Evolutionary conservation across 2,113 vertebrate genomes (phyloP), one percentile per base, ranked within the genome.

Genomic region (Glaucomys volans): DNA sequence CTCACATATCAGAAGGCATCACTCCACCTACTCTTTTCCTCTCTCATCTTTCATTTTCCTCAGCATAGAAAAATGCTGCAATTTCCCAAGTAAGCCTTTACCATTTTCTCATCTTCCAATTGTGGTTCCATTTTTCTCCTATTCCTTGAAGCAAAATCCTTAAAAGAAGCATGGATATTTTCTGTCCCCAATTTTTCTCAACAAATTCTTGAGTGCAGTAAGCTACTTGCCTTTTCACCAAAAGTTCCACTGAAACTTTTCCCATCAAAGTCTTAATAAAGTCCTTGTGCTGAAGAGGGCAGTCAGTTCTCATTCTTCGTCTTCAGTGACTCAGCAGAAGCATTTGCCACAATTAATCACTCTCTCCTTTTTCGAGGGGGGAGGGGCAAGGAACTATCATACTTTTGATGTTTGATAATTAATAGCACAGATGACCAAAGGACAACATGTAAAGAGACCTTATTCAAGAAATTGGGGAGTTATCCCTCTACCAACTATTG

Each of bases 401-500:
- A 17, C 24, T 17, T 87, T 44, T 2, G 59, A 17, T 35, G 8
- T n/a, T 85, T 71, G 57, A 59, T 59, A 90, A 69, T 11, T 47
- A 57, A 85, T 40, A 71, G 13, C 13, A 90, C 72, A 79, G 26
- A n/a, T 57, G 18, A 13, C 26, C n/a, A 40, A 16, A 8, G 11
- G 59, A 50, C 37, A 85, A 69, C 97, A 92, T 85, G 62, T 96
- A 94, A 95, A 91, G 93, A 97, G 96, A 98, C 97, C 96, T 97
- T 97, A 92, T 94, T 97, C 97, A 92, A 96, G 96, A 93, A 97
- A 97, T 94, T 95, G 95, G 97, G 96, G 97, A 97, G 80, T 93
- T 98, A 98, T 96, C 95, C 97, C 95, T 97, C 97, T 98, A 79
- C 97, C 96, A 90, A 97, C 97, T 98, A 97, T 98, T 98, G 98